Conservation (phyloP, 2,888 invertebrate genomes). For the Trissoscelio sp. region DNA sequence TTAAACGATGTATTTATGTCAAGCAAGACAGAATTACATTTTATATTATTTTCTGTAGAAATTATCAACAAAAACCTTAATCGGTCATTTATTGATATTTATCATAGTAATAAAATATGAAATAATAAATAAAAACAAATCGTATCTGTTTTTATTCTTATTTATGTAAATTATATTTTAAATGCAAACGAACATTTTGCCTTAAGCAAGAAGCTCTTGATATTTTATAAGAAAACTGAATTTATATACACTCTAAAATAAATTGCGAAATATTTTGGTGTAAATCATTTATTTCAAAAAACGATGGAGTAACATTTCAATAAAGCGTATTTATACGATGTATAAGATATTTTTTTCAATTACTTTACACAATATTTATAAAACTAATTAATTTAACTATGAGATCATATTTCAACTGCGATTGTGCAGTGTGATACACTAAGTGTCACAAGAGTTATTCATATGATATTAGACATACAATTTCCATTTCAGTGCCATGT, state of each 20-base stretch:
- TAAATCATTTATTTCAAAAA: background rate
- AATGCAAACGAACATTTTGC: background rate
- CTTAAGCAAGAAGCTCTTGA: background rate
- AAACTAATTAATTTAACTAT: slow-evolving; percentile 20
- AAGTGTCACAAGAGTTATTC: slow-evolving; percentile 44
- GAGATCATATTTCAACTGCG: slow-evolving; percentile 9
- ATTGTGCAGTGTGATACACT: slow-evolving; percentile 31
- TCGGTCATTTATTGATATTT: too few species aligned
- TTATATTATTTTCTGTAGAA: too few species aligned
- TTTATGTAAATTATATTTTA: background rate
- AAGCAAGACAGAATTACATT: too few species aligned
- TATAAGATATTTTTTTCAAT: background rate
- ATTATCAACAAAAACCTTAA: too few species aligned
- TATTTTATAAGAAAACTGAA: background rate
- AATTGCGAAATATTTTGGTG: background rate
- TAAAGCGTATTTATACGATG: background rate
- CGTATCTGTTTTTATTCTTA: too few species aligned
- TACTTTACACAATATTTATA: background rate
- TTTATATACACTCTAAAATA: background rate
- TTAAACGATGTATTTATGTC: too few species aligned
- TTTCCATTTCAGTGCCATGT: slow-evolving; percentile 60
- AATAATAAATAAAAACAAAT: too few species aligned
- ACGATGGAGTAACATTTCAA: background rate
- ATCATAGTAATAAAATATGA: too few species aligned
- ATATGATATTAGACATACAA: slow-evolving; percentile 56